phyloP scores from a whole-genome alignment of 2,113 vertebrate genomes.

The Onychostoma macrolepis region DNA sequence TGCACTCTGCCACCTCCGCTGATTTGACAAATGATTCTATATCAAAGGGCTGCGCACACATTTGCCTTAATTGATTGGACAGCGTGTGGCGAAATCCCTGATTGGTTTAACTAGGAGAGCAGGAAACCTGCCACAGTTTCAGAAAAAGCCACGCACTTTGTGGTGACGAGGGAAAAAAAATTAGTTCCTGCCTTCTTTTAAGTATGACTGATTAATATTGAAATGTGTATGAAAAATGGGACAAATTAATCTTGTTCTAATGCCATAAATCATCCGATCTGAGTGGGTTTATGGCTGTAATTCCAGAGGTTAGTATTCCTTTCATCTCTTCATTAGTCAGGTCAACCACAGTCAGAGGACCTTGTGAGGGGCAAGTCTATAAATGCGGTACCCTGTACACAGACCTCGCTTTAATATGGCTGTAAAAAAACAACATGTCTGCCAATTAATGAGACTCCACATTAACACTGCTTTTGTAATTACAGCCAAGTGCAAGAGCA shows the following conservation, averaged over 20 bases:
- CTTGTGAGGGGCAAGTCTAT: conserved; percentile 46
- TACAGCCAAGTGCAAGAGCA: conserved; percentile 25
- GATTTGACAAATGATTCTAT: conserved; percentile 82
- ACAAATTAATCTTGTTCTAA: conserved; percentile 49
- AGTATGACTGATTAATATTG: conserved; percentile 48
- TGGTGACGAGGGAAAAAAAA: conserved; percentile 23
- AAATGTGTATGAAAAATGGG: conserved; percentile 50
- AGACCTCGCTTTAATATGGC: conserved; percentile 47
- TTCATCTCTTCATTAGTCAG: conserved; percentile 59
- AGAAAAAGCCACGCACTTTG: conserved; percentile 56
- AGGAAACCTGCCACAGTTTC: conserved; percentile 58
- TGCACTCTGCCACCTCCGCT: conserved; percentile 73
- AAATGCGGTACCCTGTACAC: conserved; percentile 50
- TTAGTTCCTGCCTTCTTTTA: conserved; percentile 28
- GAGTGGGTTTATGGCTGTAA: conserved; percentile 50
- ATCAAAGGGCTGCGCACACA: conserved; percentile 77
- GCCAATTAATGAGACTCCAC: conserved; percentile 55
- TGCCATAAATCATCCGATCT: conserved; percentile 52
- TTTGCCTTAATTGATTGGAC: conserved; percentile 82
- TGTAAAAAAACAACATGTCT: conserved; percentile 48
- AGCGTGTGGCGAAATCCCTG: conserved; percentile 77
- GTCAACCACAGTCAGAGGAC: conserved; percentile 53
- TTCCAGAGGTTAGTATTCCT: conserved; percentile 54
- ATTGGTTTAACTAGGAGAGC: conserved; percentile 76
- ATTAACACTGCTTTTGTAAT: conserved; percentile 60